Evolutionary conservation across 2,797 vertebrate species (phyloP).

Genomic region (Phrynocephalus guinanensis): DNA sequence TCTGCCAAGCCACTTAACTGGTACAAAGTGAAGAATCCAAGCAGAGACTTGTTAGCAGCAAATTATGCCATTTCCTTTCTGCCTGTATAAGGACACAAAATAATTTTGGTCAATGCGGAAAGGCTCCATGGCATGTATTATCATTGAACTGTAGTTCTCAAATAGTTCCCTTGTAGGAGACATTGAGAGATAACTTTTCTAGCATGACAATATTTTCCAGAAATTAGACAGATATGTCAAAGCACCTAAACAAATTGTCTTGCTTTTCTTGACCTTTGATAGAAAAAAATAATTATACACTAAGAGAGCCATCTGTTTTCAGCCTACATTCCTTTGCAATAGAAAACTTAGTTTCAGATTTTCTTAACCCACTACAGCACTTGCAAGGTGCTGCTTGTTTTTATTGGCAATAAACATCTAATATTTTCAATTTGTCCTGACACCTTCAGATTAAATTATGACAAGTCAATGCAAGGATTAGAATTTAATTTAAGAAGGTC

Average conservation of each 20-base stretch:
- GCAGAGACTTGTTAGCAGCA: neutral
- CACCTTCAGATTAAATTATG: neutral
- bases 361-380: conserved; percentile 10
- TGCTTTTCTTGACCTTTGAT: conserved; percentile 11
- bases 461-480: neutral
- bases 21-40: no score
- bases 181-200: neutral
- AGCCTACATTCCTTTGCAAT: neutral
- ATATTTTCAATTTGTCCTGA: neutral
- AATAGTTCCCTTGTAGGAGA: neutral
- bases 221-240: neutral
- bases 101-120: neutral
- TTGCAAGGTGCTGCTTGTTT: conserved; percentile 4
- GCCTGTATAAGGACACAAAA: no score
- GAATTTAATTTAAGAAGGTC: neutral
- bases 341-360: conserved; percentile 1
- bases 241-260: neutral
- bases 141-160: neutral
- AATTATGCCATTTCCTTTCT: no score
- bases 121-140: neutral
- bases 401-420: conserved; percentile 2
- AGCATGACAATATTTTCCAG: neutral
- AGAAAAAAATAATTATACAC: neutral
- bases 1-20: no score
- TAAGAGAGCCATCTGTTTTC: conserved; percentile 7